Evolutionary conservation across 2,888 invertebrate species (phyloP).

Genomic region (Pharmacophagus antenor): DNA sequence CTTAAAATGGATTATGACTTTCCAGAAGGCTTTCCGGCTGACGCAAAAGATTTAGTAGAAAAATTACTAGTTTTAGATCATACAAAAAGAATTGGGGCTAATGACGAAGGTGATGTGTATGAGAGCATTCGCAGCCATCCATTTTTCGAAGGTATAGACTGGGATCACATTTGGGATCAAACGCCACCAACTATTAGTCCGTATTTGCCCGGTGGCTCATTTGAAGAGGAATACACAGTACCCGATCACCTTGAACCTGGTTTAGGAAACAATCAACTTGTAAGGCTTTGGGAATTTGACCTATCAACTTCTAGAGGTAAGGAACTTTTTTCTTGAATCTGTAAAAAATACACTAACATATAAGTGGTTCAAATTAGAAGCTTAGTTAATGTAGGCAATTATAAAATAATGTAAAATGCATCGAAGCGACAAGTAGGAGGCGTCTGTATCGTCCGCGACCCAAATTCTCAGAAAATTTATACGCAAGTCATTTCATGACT

Average conservation of each 20-base stretch:
- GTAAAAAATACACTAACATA: not conserved
- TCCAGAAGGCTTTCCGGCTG: constrained; percentile 93
- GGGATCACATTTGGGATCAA: constrained; percentile 88
- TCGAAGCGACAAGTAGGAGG: constrained; percentile 72
- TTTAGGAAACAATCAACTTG: constrained; percentile 89
- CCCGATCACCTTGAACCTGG: constrained; percentile 93
- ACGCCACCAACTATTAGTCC: constrained; percentile 91
- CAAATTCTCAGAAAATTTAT: constrained; percentile 64
- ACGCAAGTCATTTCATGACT: constrained; percentile 61
- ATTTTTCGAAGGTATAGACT: constrained; percentile 92
- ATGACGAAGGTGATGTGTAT: constrained; percentile 86
- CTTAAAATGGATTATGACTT: constrained; percentile 94
- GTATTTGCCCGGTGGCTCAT: constrained; percentile 86
- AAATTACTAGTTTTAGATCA: constrained; percentile 92
- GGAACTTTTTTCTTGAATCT: constrained; percentile 4
- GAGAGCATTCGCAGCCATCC: constrained; percentile 91
- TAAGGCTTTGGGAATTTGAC: constrained; percentile 87
- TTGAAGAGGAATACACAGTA: constrained; percentile 86
- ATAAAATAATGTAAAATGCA: constrained; percentile 60
- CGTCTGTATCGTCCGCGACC: constrained; percentile 68
- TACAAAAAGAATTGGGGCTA: constrained; percentile 89
- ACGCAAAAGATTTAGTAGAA: constrained; percentile 93
- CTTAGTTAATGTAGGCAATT: constrained; percentile 49
- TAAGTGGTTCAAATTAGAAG: not conserved
- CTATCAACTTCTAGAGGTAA: constrained; percentile 77